Evolutionary conservation across 1,140 invertebrate species (phyloP).

Genomic region (Brachionus manjavacas): DNA sequence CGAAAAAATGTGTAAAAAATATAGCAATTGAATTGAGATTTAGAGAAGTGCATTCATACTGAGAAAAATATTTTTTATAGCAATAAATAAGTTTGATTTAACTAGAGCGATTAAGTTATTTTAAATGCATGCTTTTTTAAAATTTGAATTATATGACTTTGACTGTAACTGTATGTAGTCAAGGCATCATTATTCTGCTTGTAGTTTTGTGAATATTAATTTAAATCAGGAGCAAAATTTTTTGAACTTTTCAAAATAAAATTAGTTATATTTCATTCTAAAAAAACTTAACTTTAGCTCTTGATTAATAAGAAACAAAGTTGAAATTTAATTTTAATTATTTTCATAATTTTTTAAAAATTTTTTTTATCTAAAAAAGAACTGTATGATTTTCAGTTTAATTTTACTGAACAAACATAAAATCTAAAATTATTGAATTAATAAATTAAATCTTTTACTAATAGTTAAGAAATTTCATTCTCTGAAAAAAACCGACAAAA

Average conservation of each 20-base stretch:
- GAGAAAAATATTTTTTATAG: background rate
- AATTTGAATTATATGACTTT: slow-evolving; percentile 8
- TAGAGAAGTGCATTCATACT: background rate
- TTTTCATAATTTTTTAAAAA: too few species aligned
- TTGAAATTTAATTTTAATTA: too few species aligned
- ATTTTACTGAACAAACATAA: too few species aligned
- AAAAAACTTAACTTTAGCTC: background rate
- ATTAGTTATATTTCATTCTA: background rate
- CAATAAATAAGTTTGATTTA: background rate
- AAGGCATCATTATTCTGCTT: slow-evolving; percentile 5
- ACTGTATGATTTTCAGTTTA: too few species aligned
- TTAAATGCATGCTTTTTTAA: slow-evolving; percentile 25
- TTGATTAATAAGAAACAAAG: too few species aligned
- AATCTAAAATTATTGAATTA: too few species aligned
- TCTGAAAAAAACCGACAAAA: too few species aligned
- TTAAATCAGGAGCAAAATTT: background rate
- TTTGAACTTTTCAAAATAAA: background rate
- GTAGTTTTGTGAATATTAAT: background rate
- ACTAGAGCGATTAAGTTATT: slow-evolving; percentile 2
- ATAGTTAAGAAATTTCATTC: too few species aligned
- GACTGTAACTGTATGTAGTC: slow-evolving; percentile 39
- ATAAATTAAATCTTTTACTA: too few species aligned
- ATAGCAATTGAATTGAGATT: background rate
- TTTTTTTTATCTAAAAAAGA: too few species aligned
- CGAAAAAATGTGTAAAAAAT: slow-evolving; percentile 35